These are phyloP conservation scores for Metopolophium dirhodum DNA, from an alignment of 1,140 invertebrate species.

Conservation along the genomic window DNA sequence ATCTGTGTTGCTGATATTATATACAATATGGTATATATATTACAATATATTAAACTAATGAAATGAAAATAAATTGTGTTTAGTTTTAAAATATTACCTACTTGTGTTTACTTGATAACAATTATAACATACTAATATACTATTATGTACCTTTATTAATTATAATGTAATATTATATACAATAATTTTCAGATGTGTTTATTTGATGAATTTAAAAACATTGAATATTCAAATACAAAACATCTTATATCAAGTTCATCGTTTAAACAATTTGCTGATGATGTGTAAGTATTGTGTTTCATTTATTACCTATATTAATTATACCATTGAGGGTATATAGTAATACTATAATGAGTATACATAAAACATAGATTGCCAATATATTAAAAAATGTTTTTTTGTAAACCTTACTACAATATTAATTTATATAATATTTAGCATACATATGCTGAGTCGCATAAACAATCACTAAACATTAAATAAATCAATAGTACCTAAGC, in stretches of 20 bases:
- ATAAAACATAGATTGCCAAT: not conserved
- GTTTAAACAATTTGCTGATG: slow-evolving; percentile 31
- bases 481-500: not conserved
- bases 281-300: slow-evolving; percentile 38
- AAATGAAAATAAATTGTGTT: not conserved
- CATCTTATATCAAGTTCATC: not conserved
- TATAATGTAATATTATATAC: not conserved
- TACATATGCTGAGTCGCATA: not conserved
- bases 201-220: slow-evolving; percentile 46
- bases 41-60: not conserved
- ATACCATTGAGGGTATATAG: too few species aligned
- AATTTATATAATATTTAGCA: not conserved
- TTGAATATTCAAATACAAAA: slow-evolving; percentile 5
- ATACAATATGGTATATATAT: not conserved
- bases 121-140: not conserved
- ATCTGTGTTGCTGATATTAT: not conserved
- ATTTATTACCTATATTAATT: not conserved
- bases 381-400: not conserved
- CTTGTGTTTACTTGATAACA: not conserved
- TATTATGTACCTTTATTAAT: not conserved
- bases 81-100: not conserved
- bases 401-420: not conserved
- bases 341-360: too few species aligned
- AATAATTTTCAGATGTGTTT: slow-evolving; percentile 41
- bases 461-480: not conserved